Conservation (phyloP, 2,797 vertebrate genomes). For the Malurus leucopterus region DNA sequence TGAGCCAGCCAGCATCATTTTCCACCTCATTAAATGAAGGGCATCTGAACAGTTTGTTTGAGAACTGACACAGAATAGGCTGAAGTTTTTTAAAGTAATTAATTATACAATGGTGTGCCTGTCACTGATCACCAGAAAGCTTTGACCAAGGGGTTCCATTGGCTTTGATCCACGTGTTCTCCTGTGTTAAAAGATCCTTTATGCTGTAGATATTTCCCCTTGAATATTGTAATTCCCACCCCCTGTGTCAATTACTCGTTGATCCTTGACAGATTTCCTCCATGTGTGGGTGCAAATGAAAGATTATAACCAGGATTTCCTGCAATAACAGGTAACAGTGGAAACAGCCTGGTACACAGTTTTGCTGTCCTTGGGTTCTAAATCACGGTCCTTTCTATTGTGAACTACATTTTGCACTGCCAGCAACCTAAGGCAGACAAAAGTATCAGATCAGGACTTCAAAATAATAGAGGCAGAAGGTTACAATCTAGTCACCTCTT, state of each 20-base stretch:
- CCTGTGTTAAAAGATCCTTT: background rate
- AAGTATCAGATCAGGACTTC: background rate
- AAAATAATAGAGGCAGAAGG: background rate
- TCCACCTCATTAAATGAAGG: background rate
- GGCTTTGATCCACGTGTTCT: background rate
- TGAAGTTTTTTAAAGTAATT: background rate
- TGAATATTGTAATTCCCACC: accelerated
- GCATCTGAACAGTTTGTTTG: background rate
- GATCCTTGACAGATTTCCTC: background rate
- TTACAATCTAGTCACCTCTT: background rate
- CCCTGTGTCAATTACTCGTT: background rate
- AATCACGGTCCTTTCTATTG: background rate
- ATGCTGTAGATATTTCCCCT: background rate
- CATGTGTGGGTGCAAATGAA: background rate
- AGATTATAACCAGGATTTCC: background rate
- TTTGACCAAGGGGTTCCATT: background rate
- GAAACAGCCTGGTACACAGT: background rate
- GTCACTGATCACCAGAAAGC: background rate
- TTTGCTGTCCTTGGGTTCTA: background rate
- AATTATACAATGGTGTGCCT: background rate
- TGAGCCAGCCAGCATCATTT: background rate
- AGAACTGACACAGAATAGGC: background rate
- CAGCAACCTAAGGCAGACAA: background rate
- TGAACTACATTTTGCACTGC: background rate
- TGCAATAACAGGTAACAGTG: background rate